Base-by-base conservation (phyloP, 30 jellyfish, hydroid and myxozoan species). In the Aurelia sp. region DNA sequence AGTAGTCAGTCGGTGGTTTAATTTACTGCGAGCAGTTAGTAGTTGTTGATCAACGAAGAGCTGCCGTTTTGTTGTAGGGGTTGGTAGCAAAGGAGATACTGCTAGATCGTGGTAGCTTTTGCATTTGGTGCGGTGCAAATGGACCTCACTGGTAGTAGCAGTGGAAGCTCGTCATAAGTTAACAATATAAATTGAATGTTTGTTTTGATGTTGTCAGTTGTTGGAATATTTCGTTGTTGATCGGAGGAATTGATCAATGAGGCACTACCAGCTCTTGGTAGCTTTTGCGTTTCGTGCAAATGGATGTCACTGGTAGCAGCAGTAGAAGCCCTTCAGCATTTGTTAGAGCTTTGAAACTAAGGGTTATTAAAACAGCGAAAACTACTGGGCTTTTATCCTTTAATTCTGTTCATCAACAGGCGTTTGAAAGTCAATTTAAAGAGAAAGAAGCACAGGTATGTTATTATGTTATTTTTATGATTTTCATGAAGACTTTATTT, bases 401-500 rank as follows among this genome's bases (percentile, higher is more conserved):
- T 59, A 62, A 44, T 64, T 51, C 63, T 87, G 35, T 87, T 67
- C 87, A 63, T 78, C 93, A 74, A 76, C 98, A 91, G 98, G 90
- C 91, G 40, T 91, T 76, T 33, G 98, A 84, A 67, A 70, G 82
- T 22, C 85, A 79, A 27, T 67, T 63, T 88, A 91, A 87, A 69
- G 97, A 91, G 62, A 60, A 66, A 17, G 96, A 78, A 77, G 87
- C 86, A 17, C 72, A 85, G 98, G 98, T 91, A 48, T 31, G 94
- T 52, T 18, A 4, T 38, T 27, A 0, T 72, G 44, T 65, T 57
- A 13, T 67, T 50, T 50, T 9, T 66, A 3, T 18, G 15, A 44
- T 9, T 5, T 44, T 44, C 7, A 44, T 44, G 55, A 44, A 8
- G 15, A 44, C 3, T 44, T 44, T 44, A 16, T 44, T 44, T 44